These are phyloP conservation scores for Typhlichthys subterraneus DNA, from an alignment of 2,797 vertebrate genomes.

Conservation along the genomic window DNA sequence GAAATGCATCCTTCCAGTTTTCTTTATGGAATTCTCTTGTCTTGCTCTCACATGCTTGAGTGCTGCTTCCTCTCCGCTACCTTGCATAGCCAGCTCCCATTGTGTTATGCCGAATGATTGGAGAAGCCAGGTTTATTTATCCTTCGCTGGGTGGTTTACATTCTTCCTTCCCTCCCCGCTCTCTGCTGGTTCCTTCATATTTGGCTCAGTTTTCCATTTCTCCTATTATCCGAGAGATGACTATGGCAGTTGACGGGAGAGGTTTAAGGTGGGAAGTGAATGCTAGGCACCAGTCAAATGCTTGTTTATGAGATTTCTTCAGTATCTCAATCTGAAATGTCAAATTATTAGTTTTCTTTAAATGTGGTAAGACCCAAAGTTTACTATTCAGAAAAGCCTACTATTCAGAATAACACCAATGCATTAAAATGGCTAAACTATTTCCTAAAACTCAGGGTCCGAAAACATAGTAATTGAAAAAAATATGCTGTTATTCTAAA, in stretches of 20 bases:
- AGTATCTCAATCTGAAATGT: too few relatives aligned
- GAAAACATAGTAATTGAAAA: too few relatives aligned
- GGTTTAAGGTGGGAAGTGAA: conserved; percentile 72
- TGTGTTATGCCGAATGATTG: conserved; percentile 70
- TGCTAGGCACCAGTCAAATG: conserved; percentile 29
- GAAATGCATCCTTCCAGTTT: conserved; percentile 63
- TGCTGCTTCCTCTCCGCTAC: conserved; percentile 58
- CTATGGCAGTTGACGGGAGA: conserved; percentile 69
- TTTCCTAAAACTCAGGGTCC: too few relatives aligned
- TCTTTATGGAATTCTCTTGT: conserved; percentile 29
- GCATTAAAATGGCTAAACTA: too few relatives aligned
- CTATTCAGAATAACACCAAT: too few relatives aligned
- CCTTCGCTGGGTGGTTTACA: conserved; percentile 74
- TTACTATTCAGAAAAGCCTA: too few relatives aligned
- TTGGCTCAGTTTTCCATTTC: conserved; percentile 65
- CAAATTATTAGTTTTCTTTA: too few relatives aligned
- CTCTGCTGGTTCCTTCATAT: conserved; percentile 66
- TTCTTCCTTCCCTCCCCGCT: conserved; percentile 71
- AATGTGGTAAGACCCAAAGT: too few relatives aligned
- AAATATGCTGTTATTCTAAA: too few relatives aligned
- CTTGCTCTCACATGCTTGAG: conserved; percentile 52
- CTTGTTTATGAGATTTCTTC: neutral
- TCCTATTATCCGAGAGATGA: conserved; percentile 74
- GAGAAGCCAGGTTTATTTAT: conserved; percentile 76
- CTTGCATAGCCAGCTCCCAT: conserved; percentile 42